A percentile compares a stretch with the other conserved stretches of the same genome.
phyloP scores from a whole-genome alignment of 2,888 invertebrate genomes.

The Ctena decussata region DNA sequence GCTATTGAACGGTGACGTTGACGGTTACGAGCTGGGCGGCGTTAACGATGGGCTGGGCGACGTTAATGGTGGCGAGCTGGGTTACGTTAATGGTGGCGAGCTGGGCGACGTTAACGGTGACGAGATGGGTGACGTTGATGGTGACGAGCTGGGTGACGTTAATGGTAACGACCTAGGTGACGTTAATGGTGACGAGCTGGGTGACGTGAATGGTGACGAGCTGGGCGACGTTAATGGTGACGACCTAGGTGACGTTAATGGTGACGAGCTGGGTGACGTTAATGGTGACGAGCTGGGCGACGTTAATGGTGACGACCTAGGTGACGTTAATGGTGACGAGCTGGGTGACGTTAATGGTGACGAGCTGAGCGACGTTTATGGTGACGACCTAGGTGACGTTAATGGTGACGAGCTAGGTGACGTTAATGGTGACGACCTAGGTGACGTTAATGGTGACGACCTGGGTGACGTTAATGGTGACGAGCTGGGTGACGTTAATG shows the following conservation, averaged over 20 bases:
- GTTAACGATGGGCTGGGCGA: not conserved
- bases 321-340: not conserved
- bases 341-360: too few relatives aligned
- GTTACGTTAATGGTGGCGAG: not conserved
- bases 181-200: not conserved
- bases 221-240: not conserved
- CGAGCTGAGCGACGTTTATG: too few relatives aligned
- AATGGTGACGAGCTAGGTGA: too few relatives aligned
- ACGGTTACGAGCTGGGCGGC: not conserved
- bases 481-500: too few relatives aligned
- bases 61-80: not conserved
- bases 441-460: too few relatives aligned
- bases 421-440: too few relatives aligned
- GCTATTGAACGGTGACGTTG: not conserved
- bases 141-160: not conserved
- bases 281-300: not conserved
- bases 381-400: too few relatives aligned
- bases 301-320: too few relatives aligned
- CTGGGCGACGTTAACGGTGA: not conserved
- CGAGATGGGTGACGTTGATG: not conserved
- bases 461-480: too few relatives aligned
- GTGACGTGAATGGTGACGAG: not conserved
- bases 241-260: not conserved
- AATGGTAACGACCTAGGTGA: not conserved
- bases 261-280: not conserved